Evolutionary conservation across 2,797 vertebrate species (phyloP), one percentile per base, ranked within the genome.

Genomic region (Microcaecilia unicolor): DNA sequence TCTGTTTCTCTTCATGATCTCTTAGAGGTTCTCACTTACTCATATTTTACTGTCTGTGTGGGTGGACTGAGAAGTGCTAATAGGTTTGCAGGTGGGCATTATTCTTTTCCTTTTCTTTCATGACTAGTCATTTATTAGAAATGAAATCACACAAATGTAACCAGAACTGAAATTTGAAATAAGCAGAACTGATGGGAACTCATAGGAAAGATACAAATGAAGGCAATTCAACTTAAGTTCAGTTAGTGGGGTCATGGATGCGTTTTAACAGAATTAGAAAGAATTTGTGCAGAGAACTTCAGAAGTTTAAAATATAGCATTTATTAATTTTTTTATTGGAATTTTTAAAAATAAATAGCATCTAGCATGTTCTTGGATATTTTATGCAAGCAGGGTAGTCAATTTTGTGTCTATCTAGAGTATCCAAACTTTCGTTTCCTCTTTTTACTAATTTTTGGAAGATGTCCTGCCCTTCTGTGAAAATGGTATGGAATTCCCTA

Each of bases 101-200:
- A 17, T 18, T 71, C 56, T 60, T 70, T 68, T 57, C 64, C 31
- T 64, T 41, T 53, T 45, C 25, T 59, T 70, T 37, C 12, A 48
- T 59, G 58, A 63, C 64, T 52, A 47, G 44, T 69, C n/a, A 50
- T 61, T 71, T 74, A 54, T 59, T 66, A 66, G 58, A 55, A 70
- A 66, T 51, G 62, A 74, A 78, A 66, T 67, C 55, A 52, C 52
- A 51, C 49, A 58, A 61, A 43, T 70, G 43, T 59, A 54, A 64
- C 35, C 57, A 36, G 37, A 59, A 49, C n/a, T 44, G 33, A 53
- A 48, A 18, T 35, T 21, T 33, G 40, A 1, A 2, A 46, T 48
- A 69, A 53, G 28, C 50, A 43, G 15, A 28, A 44, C 27, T 12
- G 56, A 59, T 70, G 67, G 64, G 66, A 60, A 58, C 60, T 64